Percentiles rank a stretch among this genome's conserved stretches.
Evolutionary conservation across 1,140 invertebrate species (phyloP).

Genomic region (Myzus persicae): DNA sequence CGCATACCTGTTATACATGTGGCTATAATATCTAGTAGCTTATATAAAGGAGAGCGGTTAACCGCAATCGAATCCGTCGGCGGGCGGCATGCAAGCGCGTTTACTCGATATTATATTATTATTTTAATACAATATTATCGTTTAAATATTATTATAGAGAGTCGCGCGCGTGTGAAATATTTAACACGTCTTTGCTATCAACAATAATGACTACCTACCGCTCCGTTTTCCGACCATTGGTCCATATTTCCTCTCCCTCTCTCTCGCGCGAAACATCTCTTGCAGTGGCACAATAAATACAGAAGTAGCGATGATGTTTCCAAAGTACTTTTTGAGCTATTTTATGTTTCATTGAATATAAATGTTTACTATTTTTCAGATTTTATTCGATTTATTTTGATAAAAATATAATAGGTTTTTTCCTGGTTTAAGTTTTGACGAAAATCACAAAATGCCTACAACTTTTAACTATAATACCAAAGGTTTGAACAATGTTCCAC

Average conservation of each 20-base stretch:
- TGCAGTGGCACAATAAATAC: neutral
- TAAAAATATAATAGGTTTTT: too few relatives aligned
- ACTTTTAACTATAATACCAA: too few relatives aligned
- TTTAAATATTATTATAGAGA: neutral
- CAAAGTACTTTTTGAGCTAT: too few relatives aligned
- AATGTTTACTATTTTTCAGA: too few relatives aligned
- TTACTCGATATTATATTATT: neutral
- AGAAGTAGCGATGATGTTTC: too few relatives aligned
- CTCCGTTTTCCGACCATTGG: neutral
- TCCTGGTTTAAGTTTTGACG: too few relatives aligned
- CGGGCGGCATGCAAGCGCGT: neutral
- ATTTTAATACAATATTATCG: neutral
- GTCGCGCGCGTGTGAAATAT: neutral
- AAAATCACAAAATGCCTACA: too few relatives aligned
- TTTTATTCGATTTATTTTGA: too few relatives aligned
- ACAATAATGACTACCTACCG: neutral
- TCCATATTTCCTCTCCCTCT: too few relatives aligned
- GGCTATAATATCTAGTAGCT: neutral
- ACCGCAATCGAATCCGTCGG: neutral
- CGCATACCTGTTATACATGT: neutral
- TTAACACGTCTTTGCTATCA: neutral
- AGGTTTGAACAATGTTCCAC: too few relatives aligned
- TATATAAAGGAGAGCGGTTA: neutral
- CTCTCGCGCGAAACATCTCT: neutral
- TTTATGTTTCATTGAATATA: too few relatives aligned